Evolutionary conservation across 2,888 invertebrate species (phyloP).

Genomic region (Odontocolon sp.): DNA sequence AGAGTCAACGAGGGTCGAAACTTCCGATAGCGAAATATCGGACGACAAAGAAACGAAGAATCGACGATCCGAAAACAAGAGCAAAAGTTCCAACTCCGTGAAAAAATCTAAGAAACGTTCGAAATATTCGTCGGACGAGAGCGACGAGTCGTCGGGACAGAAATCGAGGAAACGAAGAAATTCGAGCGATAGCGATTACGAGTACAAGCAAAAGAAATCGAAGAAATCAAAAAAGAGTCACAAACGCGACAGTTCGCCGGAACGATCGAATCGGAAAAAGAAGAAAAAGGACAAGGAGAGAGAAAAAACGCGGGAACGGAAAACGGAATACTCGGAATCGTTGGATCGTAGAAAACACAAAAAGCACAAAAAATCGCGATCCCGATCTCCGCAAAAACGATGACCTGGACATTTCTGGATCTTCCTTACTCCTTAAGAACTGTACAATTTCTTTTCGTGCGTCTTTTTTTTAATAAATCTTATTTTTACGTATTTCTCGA

Average conservation of each 20-base stretch:
- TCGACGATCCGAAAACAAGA: conserved; percentile 55
- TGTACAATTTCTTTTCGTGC: conserved; percentile 45
- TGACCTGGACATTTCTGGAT: conserved; percentile 54
- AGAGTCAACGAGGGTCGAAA: conserved; percentile 50
- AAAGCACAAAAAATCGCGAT: conserved; percentile 65
- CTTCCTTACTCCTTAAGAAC: neutral
- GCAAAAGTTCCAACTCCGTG: conserved; percentile 50
- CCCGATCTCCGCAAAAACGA: conserved; percentile 65
- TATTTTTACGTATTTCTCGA: conserved; percentile 65
- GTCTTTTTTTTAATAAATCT: conserved; percentile 68
- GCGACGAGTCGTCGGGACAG: conserved; percentile 62
- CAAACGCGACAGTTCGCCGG: conserved; percentile 78
- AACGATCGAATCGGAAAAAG: conserved; percentile 81
- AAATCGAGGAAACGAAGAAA: conserved; percentile 66
- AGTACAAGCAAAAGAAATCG: conserved; percentile 70
- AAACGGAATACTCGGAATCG: conserved; percentile 78
- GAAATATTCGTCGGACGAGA: conserved; percentile 64
- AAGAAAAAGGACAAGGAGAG: conserved; percentile 84
- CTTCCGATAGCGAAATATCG: conserved; percentile 55
- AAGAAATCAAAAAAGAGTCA: conserved; percentile 79
- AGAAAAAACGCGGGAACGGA: conserved; percentile 83
- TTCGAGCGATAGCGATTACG: conserved; percentile 65
- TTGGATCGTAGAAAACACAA: conserved; percentile 82
- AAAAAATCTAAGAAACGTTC: conserved; percentile 66
- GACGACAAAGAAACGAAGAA: conserved; percentile 70